phyloP scores from a whole-genome alignment of 2,888 invertebrate genomes.

The Leptopilina syphax region DNA sequence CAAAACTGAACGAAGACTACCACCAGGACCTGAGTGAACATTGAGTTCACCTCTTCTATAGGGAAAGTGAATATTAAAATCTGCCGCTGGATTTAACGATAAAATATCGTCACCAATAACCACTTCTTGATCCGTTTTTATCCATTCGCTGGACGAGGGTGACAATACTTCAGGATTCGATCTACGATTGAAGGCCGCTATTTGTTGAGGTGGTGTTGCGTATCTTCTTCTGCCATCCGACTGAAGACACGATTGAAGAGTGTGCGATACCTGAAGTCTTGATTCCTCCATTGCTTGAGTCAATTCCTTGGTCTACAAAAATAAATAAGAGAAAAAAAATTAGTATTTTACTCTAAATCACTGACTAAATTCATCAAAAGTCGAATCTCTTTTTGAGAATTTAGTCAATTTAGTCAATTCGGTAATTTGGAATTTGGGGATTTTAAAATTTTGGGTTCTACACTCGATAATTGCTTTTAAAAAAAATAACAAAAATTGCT shows the following conservation, averaged over 20 bases:
- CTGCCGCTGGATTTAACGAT: constrained; percentile 82
- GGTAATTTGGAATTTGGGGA: too few species aligned
- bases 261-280: constrained; percentile 89
- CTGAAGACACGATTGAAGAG: constrained; percentile 90
- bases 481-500: too few species aligned
- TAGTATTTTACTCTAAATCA: background rate
- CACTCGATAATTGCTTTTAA: too few species aligned
- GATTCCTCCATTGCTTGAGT: constrained; percentile 91
- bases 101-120: constrained; percentile 89
- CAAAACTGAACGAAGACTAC: constrained; percentile 89
- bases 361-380: background rate
- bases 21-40: constrained; percentile 89
- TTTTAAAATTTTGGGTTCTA: too few species aligned
- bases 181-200: constrained; percentile 90
- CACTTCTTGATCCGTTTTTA: constrained; percentile 82
- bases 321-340: background rate
- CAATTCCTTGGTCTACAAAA: constrained; percentile 80
- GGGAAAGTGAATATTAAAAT: constrained; percentile 94
- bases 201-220: constrained; percentile 93
- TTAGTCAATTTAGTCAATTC: too few species aligned
- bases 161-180: constrained; percentile 84
- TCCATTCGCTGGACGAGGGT: constrained; percentile 81
- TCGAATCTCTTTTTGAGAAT: too few species aligned
- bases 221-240: constrained; percentile 89
- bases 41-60: constrained; percentile 92